phyloP scores from a whole-genome alignment of 2,113 vertebrate genomes.

The Megatriorchis doriae region DNA sequence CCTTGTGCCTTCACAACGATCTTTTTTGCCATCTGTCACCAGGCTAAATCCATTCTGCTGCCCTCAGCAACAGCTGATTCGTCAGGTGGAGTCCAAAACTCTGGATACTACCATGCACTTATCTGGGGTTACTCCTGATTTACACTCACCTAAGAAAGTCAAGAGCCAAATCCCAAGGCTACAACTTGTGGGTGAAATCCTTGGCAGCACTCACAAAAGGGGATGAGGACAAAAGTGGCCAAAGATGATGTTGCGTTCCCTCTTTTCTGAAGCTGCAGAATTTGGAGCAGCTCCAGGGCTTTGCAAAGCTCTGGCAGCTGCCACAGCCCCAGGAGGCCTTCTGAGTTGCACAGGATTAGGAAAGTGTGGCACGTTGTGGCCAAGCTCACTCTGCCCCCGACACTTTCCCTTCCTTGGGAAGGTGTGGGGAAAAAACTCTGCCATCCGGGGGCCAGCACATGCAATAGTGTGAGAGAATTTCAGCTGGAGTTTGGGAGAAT shows the following conservation, averaged over 20 bases:
- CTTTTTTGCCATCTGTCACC: not conserved
- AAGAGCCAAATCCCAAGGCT: not conserved
- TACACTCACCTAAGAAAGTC: not conserved
- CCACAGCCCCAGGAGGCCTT: not conserved
- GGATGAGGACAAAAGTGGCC: not conserved
- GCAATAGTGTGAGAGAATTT: not conserved
- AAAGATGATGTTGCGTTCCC: not conserved
- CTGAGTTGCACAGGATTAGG: not conserved
- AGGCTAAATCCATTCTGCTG: not conserved
- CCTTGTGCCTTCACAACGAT: not conserved
- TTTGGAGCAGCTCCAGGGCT: not conserved
- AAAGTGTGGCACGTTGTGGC: not conserved
- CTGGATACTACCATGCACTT: not conserved
- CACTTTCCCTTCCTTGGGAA: not conserved
- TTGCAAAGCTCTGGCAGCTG: not conserved
- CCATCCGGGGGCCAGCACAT: accelerated
- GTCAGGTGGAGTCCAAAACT: not conserved
- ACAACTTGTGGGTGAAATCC: not conserved
- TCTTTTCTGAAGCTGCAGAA: not conserved
- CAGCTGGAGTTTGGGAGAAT: not conserved
- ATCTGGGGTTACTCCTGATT: not conserved
- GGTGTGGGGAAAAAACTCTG: not conserved
- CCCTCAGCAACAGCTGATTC: not conserved
- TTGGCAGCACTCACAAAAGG: not conserved
- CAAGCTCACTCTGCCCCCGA: not conserved